These are phyloP conservation scores for Kryptolebias marmoratus DNA, from an alignment of 2,113 vertebrate genomes.

Conservation along the genomic window DNA sequence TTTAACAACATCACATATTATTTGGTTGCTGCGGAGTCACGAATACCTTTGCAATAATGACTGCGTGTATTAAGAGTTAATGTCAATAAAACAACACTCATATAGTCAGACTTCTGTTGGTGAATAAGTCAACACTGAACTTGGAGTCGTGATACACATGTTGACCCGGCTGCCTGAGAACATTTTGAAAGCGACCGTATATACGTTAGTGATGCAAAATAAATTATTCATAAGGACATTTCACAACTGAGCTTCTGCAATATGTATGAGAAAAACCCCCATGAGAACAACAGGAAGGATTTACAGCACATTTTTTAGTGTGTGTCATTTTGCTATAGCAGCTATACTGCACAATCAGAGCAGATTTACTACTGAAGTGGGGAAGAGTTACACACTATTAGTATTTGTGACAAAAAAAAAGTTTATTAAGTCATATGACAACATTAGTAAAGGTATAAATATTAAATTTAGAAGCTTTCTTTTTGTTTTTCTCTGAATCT, in stretches of 20 bases:
- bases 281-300: slow-evolving; percentile 14
- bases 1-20: slow-evolving; percentile 25
- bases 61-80: no score
- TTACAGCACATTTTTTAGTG: slow-evolving; percentile 18
- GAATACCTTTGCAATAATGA: no score
- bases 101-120: no score
- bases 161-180: slow-evolving; percentile 19
- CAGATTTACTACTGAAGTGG: no score
- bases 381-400: no score
- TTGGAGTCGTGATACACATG: background rate
- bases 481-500: no score
- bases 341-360: slow-evolving; percentile 16
- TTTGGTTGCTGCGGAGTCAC: background rate
- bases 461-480: no score
- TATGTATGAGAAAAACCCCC: slow-evolving; percentile 20
- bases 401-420: no score
- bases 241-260: slow-evolving; percentile 12
- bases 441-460: no score
- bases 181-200: slow-evolving; percentile 9
- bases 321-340: background rate
- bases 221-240: slow-evolving; percentile 49
- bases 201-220: slow-evolving; percentile 22
- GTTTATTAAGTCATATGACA: no score
- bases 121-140: slow-evolving; percentile 5
- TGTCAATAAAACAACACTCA: no score